Conservation (phyloP, 2,888 invertebrate species). For the Chymomyza amoena region DNA sequence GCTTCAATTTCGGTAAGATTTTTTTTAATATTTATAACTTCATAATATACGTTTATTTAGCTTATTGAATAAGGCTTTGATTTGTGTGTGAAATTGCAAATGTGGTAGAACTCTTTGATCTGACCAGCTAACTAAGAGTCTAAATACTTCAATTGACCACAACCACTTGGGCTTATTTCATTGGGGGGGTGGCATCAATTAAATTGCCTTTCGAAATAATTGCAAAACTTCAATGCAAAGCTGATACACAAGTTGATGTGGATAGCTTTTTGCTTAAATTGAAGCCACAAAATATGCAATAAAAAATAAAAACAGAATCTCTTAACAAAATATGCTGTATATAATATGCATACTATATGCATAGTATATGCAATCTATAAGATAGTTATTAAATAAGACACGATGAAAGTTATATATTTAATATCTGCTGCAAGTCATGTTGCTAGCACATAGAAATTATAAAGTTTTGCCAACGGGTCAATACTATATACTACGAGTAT, state of each 20-base stretch:
- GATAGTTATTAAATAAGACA: slow-evolving; percentile 43
- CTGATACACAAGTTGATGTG: background rate
- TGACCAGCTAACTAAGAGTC: background rate
- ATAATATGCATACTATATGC: no score
- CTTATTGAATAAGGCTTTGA: slow-evolving; percentile 18
- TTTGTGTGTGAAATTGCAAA: slow-evolving; percentile 41
- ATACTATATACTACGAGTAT: background rate
- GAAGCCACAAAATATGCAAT: slow-evolving; percentile 40
- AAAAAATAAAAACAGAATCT: slow-evolving; percentile 46
- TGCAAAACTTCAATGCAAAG: slow-evolving; percentile 49
- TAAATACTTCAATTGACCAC: slow-evolving; percentile 1
- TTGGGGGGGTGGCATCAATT: slow-evolving; percentile 34
- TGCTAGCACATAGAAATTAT: slow-evolving; percentile 53
- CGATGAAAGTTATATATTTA: slow-evolving; percentile 34
- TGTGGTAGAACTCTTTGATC: background rate
- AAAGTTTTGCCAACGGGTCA: slow-evolving; percentile 47
- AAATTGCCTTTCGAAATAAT: slow-evolving; percentile 62
- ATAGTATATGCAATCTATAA: slow-evolving; percentile 13
- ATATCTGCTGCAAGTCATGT: slow-evolving; percentile 34
- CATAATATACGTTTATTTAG: no score
- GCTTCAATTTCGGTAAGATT: no score
- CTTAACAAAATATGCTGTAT: slow-evolving; percentile 32
- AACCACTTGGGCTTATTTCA: slow-evolving; percentile 4
- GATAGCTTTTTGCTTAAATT: slow-evolving; percentile 23
- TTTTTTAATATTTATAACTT: no score